These are phyloP conservation scores for Enoplosus armatus DNA, from an alignment of 2,797 vertebrate species.

Conservation along the genomic window DNA sequence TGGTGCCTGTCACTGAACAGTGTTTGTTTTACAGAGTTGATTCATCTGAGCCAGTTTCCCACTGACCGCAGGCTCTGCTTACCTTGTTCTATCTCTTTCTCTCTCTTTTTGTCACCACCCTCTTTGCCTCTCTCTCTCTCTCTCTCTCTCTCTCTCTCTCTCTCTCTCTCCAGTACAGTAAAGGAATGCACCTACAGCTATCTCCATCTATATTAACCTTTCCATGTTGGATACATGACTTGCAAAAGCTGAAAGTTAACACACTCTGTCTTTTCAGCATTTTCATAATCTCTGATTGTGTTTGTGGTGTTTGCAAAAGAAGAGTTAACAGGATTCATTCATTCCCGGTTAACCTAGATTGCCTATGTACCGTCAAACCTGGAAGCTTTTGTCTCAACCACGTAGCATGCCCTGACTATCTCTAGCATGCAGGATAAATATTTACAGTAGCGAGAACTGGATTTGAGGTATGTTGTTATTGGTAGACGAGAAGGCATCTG, in stretches of 20 bases:
- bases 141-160: constrained; percentile 7
- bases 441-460: constrained; percentile 74
- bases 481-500: constrained; percentile 75
- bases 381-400: constrained; percentile 75
- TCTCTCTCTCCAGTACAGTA: constrained; percentile 34
- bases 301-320: constrained; percentile 62
- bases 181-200: constrained; percentile 66
- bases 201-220: constrained; percentile 34
- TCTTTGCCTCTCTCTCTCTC: constrained; percentile 9
- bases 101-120: not conserved
- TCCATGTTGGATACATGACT: constrained; percentile 15
- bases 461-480: constrained; percentile 77
- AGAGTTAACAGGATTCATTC: constrained; percentile 47
- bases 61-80: constrained; percentile 41
- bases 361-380: constrained; percentile 43
- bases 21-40: constrained; percentile 80
- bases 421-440: constrained; percentile 76
- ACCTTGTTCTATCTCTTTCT: constrained; percentile 15
- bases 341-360: constrained; percentile 46
- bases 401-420: constrained; percentile 71
- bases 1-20: constrained; percentile 76
- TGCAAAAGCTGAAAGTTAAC: constrained; percentile 37
- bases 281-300: constrained; percentile 48
- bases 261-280: constrained; percentile 33
- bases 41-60: constrained; percentile 67